Percentiles rank a stretch among this genome's conserved stretches.
Evolutionary conservation across 2,888 invertebrate genomes (phyloP).

Genomic region (Sicus ferrugineus): DNA sequence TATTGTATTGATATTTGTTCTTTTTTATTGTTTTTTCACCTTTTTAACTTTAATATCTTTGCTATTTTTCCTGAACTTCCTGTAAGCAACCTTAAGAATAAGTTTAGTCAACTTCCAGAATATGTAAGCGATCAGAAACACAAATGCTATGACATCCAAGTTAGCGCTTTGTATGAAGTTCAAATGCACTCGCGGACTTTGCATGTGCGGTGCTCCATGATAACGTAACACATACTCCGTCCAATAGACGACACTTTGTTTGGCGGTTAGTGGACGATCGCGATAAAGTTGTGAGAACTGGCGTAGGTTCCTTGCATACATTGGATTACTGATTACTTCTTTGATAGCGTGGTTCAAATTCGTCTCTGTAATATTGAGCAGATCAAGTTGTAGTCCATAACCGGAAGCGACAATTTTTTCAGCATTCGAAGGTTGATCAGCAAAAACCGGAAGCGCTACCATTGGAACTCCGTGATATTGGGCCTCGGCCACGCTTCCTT

Average conservation of each 20-base stretch:
- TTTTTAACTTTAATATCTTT: neutral
- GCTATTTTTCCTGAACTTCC: conserved; percentile 9
- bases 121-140: conserved; percentile 42
- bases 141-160: conserved; percentile 63
- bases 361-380: conserved; percentile 41
- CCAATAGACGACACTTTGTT: conserved; percentile 68
- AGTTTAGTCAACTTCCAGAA: conserved; percentile 40
- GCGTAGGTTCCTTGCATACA: conserved; percentile 55
- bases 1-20: neutral
- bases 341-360: conserved; percentile 42
- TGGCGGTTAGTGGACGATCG: conserved; percentile 66
- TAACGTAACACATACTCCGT: conserved; percentile 68
- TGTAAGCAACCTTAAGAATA: conserved; percentile 11
- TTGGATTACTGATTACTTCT: conserved; percentile 49
- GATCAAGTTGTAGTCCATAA: conserved; percentile 46
- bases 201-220: conserved; percentile 66
- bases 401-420: conserved; percentile 76
- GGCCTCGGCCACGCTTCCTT: conserved; percentile 79
- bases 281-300: conserved; percentile 64
- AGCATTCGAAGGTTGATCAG: conserved; percentile 80
- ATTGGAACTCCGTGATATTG: conserved; percentile 82
- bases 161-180: conserved; percentile 64
- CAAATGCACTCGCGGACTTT: conserved; percentile 65
- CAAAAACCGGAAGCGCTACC: conserved; percentile 78
- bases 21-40: conserved; percentile 4